Conservation (phyloP, 2,113 vertebrate genomes). For the human region GRCh38 chr4:167520001-167520500, state of each 20-base stretch:
- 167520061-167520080: no score
- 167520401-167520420: background rate
- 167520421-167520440: background rate
- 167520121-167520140: background rate
- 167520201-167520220: background rate
- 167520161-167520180: background rate
- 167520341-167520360: no score
- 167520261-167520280: background rate
- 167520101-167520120: fast-evolving
- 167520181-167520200: background rate
- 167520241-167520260: background rate
- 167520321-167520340: background rate
- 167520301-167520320: background rate
- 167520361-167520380: background rate
- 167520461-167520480: background rate
- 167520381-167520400: background rate
- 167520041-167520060: background rate
- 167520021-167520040: background rate
- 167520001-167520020: background rate
- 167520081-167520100: no score
- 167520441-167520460: background rate
- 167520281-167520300: background rate
- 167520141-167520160: background rate
- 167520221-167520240: background rate
- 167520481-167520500: background rate